These are phyloP conservation scores for Microcaecilia unicolor DNA, from an alignment of 2,797 vertebrate species.

Conservation along the genomic window DNA sequence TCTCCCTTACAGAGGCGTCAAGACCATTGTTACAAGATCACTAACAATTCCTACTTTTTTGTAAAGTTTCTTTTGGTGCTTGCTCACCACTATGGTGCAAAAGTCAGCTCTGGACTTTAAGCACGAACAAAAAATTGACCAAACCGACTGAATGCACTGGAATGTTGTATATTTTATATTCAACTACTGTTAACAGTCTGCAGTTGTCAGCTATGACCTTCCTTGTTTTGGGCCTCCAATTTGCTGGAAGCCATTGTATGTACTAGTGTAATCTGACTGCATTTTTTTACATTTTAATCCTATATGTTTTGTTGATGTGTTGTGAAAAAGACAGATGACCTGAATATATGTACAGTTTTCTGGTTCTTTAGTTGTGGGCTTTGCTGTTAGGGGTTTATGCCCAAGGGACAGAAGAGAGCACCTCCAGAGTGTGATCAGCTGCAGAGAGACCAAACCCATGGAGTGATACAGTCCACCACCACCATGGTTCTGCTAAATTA, in stretches of 20 bases:
- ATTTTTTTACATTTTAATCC: too few relatives aligned
- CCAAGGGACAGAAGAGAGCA: slow-evolving; percentile 43
- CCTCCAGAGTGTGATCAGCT: slow-evolving; percentile 16
- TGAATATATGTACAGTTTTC: too few relatives aligned
- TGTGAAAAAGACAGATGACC: too few relatives aligned
- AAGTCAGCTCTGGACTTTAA: slow-evolving; percentile 28
- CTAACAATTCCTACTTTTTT: slow-evolving; percentile 32
- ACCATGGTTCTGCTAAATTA: slow-evolving; percentile 8
- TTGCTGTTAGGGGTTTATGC: slow-evolving; percentile 10
- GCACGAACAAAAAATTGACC: slow-evolving; percentile 35
- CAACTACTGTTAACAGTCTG: too few relatives aligned
- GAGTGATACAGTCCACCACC: not conserved
- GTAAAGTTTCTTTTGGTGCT: slow-evolving; percentile 33
- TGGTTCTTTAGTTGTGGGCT: slow-evolving; percentile 33
- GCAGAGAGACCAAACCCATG: not conserved
- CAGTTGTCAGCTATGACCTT: too few relatives aligned
- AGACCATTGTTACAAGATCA: too few relatives aligned
- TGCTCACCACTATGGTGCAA: slow-evolving; percentile 30
- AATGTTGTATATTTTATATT: slow-evolving; percentile 27
- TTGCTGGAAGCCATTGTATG: too few relatives aligned
- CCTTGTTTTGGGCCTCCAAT: too few relatives aligned
- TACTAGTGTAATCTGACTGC: too few relatives aligned
- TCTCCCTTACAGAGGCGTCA: too few relatives aligned
- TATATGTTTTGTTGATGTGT: too few relatives aligned
- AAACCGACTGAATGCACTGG: slow-evolving; percentile 45